Evolutionary conservation across 2,797 vertebrate genomes (phyloP).

Genomic region (Arvicola amphibius): DNA sequence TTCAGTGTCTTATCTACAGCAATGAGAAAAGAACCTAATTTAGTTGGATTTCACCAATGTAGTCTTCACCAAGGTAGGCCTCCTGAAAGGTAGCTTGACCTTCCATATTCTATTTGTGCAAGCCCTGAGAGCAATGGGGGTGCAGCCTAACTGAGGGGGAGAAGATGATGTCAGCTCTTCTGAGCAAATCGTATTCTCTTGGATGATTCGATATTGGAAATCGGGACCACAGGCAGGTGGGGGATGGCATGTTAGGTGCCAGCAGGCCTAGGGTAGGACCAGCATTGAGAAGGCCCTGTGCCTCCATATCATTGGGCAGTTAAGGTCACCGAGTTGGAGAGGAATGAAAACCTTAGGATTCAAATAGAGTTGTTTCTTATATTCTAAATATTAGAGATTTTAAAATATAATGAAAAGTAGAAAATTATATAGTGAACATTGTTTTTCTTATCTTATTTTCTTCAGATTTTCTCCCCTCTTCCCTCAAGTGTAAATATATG

Average conservation of each 20-base stretch:
- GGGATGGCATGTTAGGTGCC: not conserved
- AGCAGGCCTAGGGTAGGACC: not conserved
- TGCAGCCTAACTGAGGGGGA: constrained; percentile 66
- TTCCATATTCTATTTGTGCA: not conserved
- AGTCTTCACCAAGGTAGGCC: not conserved
- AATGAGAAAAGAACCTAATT: not conserved
- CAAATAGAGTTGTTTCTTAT: constrained; percentile 22
- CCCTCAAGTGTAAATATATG: not conserved
- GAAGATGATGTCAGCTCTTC: constrained; percentile 76
- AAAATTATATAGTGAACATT: not conserved
- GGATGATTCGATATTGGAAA: constrained; percentile 75
- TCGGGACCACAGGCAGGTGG: constrained; percentile 20
- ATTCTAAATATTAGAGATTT: not conserved
- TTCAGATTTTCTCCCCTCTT: not conserved
- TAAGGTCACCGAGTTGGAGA: not conserved
- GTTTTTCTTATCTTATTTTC: constrained; percentile 25
- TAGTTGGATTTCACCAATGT: not conserved
- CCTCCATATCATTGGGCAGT: not conserved
- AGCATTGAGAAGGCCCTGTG: accelerated
- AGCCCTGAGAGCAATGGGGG: constrained; percentile 79
- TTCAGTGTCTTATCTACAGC: not conserved
- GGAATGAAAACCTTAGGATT: not conserved
- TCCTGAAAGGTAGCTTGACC: not conserved
- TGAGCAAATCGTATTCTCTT: constrained; percentile 69
- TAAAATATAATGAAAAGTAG: constrained; percentile 16